These are phyloP conservation scores for Paracentrotus lividus DNA, from an alignment of 53 echinoderm and acorn worm species.

Conservation along the genomic window DNA sequence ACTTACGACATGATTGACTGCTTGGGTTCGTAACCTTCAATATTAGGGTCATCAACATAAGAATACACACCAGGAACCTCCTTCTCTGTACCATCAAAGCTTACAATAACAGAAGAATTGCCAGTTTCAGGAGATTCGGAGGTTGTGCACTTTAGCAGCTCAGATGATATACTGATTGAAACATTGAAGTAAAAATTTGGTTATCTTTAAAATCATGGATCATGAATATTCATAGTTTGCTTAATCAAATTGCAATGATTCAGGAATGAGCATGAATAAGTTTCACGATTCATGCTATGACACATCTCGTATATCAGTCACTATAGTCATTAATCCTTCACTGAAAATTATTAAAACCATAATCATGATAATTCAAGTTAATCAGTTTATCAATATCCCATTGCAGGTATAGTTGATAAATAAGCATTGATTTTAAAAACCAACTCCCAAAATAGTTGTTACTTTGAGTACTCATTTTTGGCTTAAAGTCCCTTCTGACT, in stretches of 20 bases:
- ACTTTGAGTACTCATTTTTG: too few species aligned
- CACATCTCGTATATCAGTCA: too few species aligned
- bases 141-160: not conserved
- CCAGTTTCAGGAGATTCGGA: not conserved
- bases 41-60: not conserved
- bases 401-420: too few species aligned
- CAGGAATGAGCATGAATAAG: not conserved
- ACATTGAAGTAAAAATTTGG: not conserved
- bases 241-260: not conserved
- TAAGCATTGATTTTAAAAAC: too few species aligned
- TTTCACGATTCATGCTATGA: not conserved
- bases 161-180: not conserved
- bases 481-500: too few species aligned
- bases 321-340: not conserved
- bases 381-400: too few species aligned
- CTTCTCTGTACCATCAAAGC: conserved; percentile 13
- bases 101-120: not conserved
- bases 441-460: too few species aligned
- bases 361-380: not conserved
- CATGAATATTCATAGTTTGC: not conserved
- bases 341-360: not conserved
- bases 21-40: conserved; percentile 8
- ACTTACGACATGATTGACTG: conserved; percentile 33
- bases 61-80: not conserved
- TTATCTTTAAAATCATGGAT: not conserved